Evolutionary conservation across 2,113 vertebrate genomes (phyloP).

Genomic region (Furnarius figulus): DNA sequence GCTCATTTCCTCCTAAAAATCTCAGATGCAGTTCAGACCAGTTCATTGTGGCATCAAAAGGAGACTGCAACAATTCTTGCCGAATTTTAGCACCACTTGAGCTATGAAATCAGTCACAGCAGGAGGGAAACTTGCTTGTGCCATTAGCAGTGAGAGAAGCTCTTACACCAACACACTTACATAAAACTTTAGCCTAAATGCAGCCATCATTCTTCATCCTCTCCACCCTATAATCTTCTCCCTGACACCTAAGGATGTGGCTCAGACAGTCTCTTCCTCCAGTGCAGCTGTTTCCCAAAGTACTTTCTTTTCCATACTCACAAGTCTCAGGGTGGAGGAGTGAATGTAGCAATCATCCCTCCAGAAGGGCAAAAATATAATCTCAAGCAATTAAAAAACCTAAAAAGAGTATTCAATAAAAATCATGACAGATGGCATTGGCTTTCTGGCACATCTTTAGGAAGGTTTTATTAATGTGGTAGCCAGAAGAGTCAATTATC

Average conservation of each 20-base stretch:
- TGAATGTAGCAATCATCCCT: not conserved
- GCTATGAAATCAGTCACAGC: not conserved
- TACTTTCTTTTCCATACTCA: not conserved
- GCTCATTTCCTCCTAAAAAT: not conserved
- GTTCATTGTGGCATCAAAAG: not conserved
- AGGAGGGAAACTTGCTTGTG: not conserved
- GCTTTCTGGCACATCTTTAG: not conserved
- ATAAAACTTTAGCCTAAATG: not conserved
- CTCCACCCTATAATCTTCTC: not conserved
- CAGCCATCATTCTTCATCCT: not conserved
- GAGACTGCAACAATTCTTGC: not conserved
- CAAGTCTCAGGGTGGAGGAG: not conserved
- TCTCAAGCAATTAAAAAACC: not conserved
- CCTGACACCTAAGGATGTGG: not conserved
- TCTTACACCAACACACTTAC: not conserved
- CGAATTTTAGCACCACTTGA: slow-evolving; percentile 16
- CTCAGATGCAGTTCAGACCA: not conserved
- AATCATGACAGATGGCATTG: not conserved
- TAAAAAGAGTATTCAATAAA: not conserved
- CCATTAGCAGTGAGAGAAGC: not conserved
- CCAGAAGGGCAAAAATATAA: not conserved
- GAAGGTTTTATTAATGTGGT: not conserved
- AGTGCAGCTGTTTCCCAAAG: not conserved
- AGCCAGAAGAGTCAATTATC: not conserved
- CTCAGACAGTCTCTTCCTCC: not conserved